Evolutionary conservation across 2,888 invertebrate species (phyloP).

Genomic region (Mesodorylaimus sp.): DNA sequence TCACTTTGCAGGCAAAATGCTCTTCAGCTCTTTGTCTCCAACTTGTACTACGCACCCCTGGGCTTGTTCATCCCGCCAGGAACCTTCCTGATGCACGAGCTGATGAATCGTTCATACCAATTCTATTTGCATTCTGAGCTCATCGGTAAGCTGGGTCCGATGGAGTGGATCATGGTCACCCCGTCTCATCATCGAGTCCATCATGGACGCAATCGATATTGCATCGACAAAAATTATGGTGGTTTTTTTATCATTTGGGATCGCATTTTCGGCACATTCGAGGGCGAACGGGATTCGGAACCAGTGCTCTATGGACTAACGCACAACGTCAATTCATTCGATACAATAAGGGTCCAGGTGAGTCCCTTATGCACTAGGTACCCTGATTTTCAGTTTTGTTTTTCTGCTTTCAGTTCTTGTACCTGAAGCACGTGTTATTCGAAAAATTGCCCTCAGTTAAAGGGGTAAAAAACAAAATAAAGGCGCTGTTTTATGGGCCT

Average conservation of each 20-base stretch:
- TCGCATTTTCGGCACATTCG: constrained; percentile 47
- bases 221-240: constrained; percentile 77
- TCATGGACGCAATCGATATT: constrained; percentile 59
- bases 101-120: constrained; percentile 73
- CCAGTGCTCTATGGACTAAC: constrained; percentile 64
- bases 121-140: constrained; percentile 82
- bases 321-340: constrained; percentile 52
- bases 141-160: constrained; percentile 54
- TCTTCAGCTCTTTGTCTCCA: neutral
- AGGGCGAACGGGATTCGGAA: constrained; percentile 51
- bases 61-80: constrained; percentile 55
- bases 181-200: constrained; percentile 64
- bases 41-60: constrained; percentile 34
- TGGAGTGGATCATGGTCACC: constrained; percentile 68
- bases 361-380: neutral
- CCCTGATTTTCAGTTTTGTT: too few relatives aligned
- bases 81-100: constrained; percentile 57
- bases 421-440: too few relatives aligned
- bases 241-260: constrained; percentile 73
- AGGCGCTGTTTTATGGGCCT: too few relatives aligned
- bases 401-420: too few relatives aligned
- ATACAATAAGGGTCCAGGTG: constrained; percentile 57
- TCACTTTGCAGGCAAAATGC: constrained; percentile 1
- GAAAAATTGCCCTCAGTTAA: too few relatives aligned
- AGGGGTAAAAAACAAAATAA: too few relatives aligned